These are phyloP conservation scores for Mylabris phalerata DNA, from an alignment of 1,140 invertebrate genomes.

Conservation along the genomic window DNA sequence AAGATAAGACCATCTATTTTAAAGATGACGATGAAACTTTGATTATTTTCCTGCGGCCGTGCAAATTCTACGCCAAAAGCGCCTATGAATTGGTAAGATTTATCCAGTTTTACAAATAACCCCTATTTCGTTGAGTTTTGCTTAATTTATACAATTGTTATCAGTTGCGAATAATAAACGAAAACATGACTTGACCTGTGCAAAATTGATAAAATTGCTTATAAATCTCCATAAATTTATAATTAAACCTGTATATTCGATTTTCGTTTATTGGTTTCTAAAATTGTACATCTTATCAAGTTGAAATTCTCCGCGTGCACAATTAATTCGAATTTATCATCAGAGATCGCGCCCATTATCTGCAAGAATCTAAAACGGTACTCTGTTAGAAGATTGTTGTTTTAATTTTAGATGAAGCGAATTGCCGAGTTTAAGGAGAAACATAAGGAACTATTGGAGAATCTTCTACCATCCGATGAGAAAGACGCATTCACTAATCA, in stretches of 20 bases:
- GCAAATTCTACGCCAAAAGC: conserved; percentile 74
- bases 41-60: conserved; percentile 65
- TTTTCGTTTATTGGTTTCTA: background rate
- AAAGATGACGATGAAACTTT: conserved; percentile 67
- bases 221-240: no score
- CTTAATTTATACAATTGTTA: no score
- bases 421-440: conserved; percentile 66
- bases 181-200: no score
- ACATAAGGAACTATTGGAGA: conserved; percentile 53
- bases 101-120: background rate
- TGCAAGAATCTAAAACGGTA: no score
- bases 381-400: conserved; percentile 11
- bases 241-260: no score
- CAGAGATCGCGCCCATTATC: no score
- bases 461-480: conserved; percentile 59
- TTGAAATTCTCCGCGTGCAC: no score
- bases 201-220: no score
- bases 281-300: background rate
- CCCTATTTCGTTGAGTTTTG: background rate
- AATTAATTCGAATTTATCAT: background rate
- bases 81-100: conserved; percentile 61
- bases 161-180: no score
- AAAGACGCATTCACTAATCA: conserved; percentile 56
- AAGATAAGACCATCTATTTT: conserved; percentile 56
- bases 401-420: conserved; percentile 60